Conservation (phyloP, 2,888 invertebrate genomes). For the Podotricha telesiphe region DNA sequence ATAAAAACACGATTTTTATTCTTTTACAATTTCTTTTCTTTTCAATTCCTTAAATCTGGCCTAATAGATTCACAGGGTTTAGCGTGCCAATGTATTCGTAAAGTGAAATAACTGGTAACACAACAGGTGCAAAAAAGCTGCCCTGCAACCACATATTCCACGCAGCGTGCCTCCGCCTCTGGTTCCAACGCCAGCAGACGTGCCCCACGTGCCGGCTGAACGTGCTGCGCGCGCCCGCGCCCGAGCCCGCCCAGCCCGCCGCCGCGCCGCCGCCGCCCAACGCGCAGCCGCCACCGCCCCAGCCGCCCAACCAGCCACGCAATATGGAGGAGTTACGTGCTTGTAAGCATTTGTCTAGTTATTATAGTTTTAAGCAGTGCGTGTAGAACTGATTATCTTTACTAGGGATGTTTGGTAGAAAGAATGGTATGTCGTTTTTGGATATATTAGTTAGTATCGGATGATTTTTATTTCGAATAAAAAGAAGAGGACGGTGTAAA, state of each 20-base stretch:
- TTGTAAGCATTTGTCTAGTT: slow-evolving; percentile 50
- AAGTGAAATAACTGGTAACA: background rate
- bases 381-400: too few relatives aligned
- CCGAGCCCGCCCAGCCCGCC: slow-evolving; percentile 53
- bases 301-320: slow-evolving; percentile 54
- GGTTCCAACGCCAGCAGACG: slow-evolving; percentile 99
- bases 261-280: slow-evolving; percentile 50
- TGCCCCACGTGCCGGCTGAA: slow-evolving; percentile 99
- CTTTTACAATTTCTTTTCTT: too few relatives aligned
- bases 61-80: too few relatives aligned
- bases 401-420: too few relatives aligned
- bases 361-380: too few relatives aligned
- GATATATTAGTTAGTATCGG: too few relatives aligned
- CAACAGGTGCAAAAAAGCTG: slow-evolving; percentile 93
- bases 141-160: slow-evolving; percentile 99
- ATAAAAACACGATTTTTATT: too few relatives aligned
- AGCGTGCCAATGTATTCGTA: background rate
- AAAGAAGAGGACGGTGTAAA: too few relatives aligned
- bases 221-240: slow-evolving; percentile 84
- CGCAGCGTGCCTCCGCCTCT: slow-evolving; percentile 97
- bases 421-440: too few relatives aligned
- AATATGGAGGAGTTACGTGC: slow-evolving; percentile 71
- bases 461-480: too few relatives aligned
- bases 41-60: too few relatives aligned
- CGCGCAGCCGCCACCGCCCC: slow-evolving; percentile 47